These are phyloP conservation scores for Meiosimyza decipiens DNA, from an alignment of 2,888 invertebrate species.

Conservation along the genomic window DNA sequence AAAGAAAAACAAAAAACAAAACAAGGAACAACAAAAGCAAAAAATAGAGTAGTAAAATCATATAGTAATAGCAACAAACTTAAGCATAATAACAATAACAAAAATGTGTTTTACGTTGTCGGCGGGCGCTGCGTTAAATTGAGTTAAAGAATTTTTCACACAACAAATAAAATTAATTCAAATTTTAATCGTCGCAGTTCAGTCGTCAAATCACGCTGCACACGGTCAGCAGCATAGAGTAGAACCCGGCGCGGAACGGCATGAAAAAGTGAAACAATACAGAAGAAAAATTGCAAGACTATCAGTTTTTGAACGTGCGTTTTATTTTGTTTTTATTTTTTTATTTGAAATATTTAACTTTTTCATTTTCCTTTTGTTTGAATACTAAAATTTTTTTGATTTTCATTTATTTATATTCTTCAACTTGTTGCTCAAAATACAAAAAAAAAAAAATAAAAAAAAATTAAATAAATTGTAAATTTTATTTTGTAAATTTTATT, in stretches of 20 bases:
- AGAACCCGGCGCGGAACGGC: conserved; percentile 1
- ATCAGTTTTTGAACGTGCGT: too few species aligned
- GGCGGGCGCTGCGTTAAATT: background rate
- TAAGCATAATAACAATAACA: background rate
- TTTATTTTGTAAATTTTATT: too few species aligned
- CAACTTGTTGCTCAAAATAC: too few species aligned
- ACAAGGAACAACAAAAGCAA: background rate
- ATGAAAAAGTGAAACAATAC: conserved; percentile 9
- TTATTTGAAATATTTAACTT: too few species aligned
- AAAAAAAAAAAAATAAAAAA: too few species aligned
- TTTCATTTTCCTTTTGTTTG: too few species aligned
- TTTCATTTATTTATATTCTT: too few species aligned
- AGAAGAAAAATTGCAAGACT: too few species aligned
- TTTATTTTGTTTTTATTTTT: too few species aligned
- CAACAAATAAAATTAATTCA: conserved; percentile 34
- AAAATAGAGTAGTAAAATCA: conserved; percentile 2
- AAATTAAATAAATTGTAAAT: too few species aligned
- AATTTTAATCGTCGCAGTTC: conserved; percentile 40
- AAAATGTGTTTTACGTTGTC: background rate
- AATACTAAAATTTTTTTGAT: too few species aligned
- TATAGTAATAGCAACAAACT: background rate
- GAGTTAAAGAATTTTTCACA: conserved; percentile 29
- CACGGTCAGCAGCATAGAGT: conserved; percentile 9
- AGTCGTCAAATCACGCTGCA: conserved; percentile 38
- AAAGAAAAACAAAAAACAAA: too few species aligned